phyloP scores from a whole-genome alignment of 2,113 vertebrate genomes.

The Turdus rufiventris region DNA sequence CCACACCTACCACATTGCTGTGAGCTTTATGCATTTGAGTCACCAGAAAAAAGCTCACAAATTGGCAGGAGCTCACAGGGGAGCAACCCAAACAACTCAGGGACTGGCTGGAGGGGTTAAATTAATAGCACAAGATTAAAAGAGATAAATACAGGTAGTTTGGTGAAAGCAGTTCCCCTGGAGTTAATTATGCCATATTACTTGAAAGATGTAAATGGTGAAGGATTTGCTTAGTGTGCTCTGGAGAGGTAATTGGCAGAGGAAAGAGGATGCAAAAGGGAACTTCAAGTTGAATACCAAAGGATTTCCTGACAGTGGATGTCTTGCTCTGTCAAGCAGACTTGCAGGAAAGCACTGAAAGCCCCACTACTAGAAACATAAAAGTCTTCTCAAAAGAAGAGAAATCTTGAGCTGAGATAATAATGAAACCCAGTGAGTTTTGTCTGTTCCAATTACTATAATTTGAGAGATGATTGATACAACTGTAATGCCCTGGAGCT shows the following conservation, averaged over 20 bases:
- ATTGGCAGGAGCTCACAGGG: constrained; percentile 33
- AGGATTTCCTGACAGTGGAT: constrained; percentile 1
- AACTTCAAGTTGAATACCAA: not conserved
- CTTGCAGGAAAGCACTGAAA: not conserved
- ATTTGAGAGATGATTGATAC: not conserved
- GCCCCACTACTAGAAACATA: not conserved
- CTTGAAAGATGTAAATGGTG: constrained; percentile 33
- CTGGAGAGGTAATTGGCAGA: not conserved
- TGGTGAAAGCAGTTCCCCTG: constrained; percentile 36
- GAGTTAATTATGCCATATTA: not conserved
- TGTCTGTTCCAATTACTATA: not conserved
- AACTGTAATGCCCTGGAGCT: not conserved
- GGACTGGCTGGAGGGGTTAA: constrained; percentile 23
- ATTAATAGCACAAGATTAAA: constrained; percentile 31
- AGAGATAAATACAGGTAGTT: constrained; percentile 19
- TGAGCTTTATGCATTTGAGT: not conserved
- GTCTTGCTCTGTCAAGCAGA: not conserved
- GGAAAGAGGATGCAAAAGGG: constrained; percentile 30
- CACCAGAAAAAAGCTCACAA: not conserved
- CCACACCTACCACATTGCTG: not conserved
- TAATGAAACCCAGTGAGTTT: not conserved
- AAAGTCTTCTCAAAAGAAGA: not conserved
- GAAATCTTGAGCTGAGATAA: not conserved
- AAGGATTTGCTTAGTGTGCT: constrained; percentile 1
- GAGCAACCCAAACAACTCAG: not conserved